Base-by-base conservation (phyloP, 2,888 invertebrate genomes). In the Andrena fulva region DNA sequence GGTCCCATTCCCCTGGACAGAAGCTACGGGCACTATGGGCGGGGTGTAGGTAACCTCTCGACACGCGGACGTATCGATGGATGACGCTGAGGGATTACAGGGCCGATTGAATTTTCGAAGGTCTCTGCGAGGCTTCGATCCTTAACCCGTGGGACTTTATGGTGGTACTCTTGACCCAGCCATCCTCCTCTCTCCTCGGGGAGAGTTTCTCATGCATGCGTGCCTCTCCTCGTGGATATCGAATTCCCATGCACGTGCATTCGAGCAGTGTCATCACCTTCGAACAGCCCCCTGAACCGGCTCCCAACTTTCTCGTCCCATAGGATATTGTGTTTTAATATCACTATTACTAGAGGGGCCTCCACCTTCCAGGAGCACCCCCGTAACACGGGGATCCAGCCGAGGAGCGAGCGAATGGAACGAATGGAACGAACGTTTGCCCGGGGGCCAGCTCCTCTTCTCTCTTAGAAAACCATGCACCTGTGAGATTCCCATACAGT, bases 201-300 rank as follows among this genome's bases (percentile, higher is more conserved):
- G 48, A 71, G 20, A 48, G 75, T 80, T 80, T 74, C 75, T 71
- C 87, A 69, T 81, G 73, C 84, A 75, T 59, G 68, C 74, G 59
- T 74, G 71, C 78, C 82, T 84, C 83, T 67, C 85, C 83, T 68
- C 84, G 71, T 48, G 85, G 83, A 85, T 92, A 92, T 93, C 93
- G 88, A 89, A 93, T 93, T 93, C 93, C 93, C 93, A 91, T 93
- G 92, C 93, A 93, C 93, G 93, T 93, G 93, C 92, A 92, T 91
- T 91, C 89, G 89, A 90, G 92, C 92, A 90, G 92, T 93, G 93
- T 93, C 93, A 93, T 93, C 93, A 92, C 92, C 92, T 93, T 88
- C 89, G 88, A 82, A 52, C 86, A 85, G 86, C 73, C 77, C 77
- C 77, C 60, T 80, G 80, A 76, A 77, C 85, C 81, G 67, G 75